These are phyloP conservation scores for Notothenia rossii DNA, from an alignment of 2,113 vertebrate genomes.

Conservation along the genomic window DNA sequence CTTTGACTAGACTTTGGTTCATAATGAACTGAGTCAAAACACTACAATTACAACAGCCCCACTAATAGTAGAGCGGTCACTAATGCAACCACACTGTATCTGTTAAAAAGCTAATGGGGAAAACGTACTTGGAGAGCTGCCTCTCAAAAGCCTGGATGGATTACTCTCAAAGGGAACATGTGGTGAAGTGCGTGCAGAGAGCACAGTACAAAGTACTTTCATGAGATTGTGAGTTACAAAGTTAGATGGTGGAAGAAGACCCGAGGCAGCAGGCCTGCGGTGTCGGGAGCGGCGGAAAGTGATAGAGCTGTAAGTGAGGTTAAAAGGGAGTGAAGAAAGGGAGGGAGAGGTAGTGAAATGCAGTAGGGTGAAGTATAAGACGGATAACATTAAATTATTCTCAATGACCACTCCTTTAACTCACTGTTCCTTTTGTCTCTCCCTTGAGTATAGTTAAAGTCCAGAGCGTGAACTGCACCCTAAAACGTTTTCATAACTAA, in stretches of 20 bases:
- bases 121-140: background rate
- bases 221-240: constrained; percentile 18
- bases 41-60: background rate
- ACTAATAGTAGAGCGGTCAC: background rate
- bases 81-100: background rate
- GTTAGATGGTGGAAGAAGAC: constrained; percentile 18
- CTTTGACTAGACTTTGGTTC: background rate
- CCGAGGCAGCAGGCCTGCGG: background rate
- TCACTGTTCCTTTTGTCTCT: constrained; percentile 12
- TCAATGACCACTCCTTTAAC: constrained; percentile 19
- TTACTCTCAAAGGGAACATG: constrained; percentile 16
- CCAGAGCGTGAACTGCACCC: constrained; percentile 37
- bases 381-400: constrained; percentile 37
- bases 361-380: constrained; percentile 19
- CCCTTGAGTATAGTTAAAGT: constrained; percentile 20
- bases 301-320: constrained; percentile 26
- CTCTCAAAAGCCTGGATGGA: constrained; percentile 29
- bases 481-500: constrained; percentile 45
- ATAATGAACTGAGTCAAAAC: constrained; percentile 18
- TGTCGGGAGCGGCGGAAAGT: background rate
- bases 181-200: constrained; percentile 7
- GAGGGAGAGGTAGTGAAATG: constrained; percentile 4
- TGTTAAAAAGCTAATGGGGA: constrained; percentile 27
- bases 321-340: constrained; percentile 5
- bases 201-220: constrained; percentile 23